phyloP scores from a whole-genome alignment of 2,888 invertebrate genomes.

The Lepidochrysops patricia region DNA sequence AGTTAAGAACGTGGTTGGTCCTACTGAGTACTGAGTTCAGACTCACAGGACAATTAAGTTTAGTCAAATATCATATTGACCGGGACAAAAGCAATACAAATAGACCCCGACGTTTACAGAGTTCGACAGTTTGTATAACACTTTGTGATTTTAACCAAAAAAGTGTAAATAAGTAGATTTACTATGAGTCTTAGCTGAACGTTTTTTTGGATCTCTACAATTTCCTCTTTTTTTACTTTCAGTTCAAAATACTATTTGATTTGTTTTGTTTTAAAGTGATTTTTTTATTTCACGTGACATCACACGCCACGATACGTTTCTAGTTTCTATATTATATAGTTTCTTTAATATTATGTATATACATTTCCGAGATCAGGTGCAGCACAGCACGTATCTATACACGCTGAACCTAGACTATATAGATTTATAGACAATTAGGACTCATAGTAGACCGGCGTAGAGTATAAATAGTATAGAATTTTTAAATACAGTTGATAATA shows the following conservation, averaged over 20 bases:
- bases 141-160: conserved; percentile 71
- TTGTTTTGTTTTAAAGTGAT: too few relatives aligned
- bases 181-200: conserved; percentile 20
- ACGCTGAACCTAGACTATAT: too few relatives aligned
- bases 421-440: conserved; percentile 10
- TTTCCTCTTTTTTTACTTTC: not conserved
- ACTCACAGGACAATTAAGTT: not conserved
- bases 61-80: conserved; percentile 14
- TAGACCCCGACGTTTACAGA: conserved; percentile 18
- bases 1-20: not conserved
- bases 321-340: too few relatives aligned
- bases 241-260: too few relatives aligned
- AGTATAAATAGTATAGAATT: conserved; percentile 22
- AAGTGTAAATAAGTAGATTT: conserved; percentile 28
- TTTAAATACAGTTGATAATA: conserved; percentile 30
- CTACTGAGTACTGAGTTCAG: not conserved
- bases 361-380: too few relatives aligned
- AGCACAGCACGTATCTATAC: too few relatives aligned
- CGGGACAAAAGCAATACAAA: conserved; percentile 30
- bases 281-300: too few relatives aligned
- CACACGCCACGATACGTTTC: too few relatives aligned
- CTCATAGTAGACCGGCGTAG: conserved; percentile 18
- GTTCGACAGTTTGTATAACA: conserved; percentile 56
- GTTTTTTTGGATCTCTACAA: not conserved
- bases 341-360: too few relatives aligned